Evolutionary conservation across 1,140 invertebrate genomes (phyloP).

Genomic region (Anastatus disparis): DNA sequence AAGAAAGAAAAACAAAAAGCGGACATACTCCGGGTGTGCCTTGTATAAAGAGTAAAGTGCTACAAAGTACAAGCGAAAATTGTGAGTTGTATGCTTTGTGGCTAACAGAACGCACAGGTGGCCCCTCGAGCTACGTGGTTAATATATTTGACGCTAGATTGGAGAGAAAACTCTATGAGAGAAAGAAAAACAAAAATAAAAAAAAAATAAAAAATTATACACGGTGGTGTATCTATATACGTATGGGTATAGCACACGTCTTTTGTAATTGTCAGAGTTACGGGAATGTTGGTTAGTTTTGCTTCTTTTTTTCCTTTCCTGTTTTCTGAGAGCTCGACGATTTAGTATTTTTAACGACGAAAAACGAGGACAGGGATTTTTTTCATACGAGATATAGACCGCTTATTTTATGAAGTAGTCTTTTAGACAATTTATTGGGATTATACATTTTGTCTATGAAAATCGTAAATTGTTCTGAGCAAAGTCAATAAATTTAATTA

Average conservation of each 20-base stretch:
- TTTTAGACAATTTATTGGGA: too few species aligned
- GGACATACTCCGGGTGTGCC: too few species aligned
- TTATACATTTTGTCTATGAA: too few species aligned
- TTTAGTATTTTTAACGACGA: neutral
- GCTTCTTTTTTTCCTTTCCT: neutral
- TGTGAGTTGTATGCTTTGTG: constrained; percentile 31
- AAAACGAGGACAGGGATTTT: neutral
- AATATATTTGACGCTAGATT: constrained; percentile 32
- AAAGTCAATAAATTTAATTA: too few species aligned
- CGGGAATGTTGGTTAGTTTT: too few species aligned
- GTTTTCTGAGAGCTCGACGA: neutral
- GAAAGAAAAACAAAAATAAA: too few species aligned
- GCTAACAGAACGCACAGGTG: constrained; percentile 1
- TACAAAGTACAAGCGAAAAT: constrained; percentile 24
- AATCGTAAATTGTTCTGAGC: too few species aligned
- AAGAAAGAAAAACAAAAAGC: constrained; percentile 14
- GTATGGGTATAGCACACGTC: neutral
- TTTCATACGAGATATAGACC: neutral
- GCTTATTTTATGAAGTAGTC: too few species aligned
- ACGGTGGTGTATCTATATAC: too few species aligned
- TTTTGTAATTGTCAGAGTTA: constrained; percentile 34
- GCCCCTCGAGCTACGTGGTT: constrained; percentile 13
- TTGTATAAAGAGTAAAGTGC: constrained; percentile 14
- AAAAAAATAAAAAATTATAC: too few species aligned
- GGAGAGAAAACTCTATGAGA: too few species aligned